Percentiles rank a stretch among this genome's conserved stretches.
These are phyloP conservation scores for Pseudonaja textilis DNA, from an alignment of 2,113 vertebrate species.

Conservation along the genomic window DNA sequence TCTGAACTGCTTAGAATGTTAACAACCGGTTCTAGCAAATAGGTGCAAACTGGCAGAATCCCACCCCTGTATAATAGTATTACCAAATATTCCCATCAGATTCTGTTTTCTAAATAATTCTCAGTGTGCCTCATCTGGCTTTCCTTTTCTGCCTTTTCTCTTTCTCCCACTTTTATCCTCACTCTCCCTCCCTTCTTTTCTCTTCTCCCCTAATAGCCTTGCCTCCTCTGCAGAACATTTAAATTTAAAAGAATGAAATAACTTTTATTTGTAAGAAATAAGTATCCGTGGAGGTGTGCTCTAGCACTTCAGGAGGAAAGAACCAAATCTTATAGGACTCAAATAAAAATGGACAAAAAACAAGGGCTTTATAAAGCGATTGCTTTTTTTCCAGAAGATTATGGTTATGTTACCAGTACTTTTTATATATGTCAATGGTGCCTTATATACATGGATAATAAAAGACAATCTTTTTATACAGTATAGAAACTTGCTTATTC, in stretches of 20 bases:
- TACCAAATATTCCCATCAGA: neutral
- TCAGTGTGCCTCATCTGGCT: neutral
- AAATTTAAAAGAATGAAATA: neutral
- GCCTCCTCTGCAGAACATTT: neutral
- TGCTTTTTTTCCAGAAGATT: neutral
- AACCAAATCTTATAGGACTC: neutral
- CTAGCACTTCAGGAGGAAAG: neutral
- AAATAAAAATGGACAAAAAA: neutral
- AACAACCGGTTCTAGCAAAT: too few relatives aligned
- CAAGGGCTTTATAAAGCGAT: neutral
- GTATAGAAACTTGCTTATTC: neutral
- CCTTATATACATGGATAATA: neutral
- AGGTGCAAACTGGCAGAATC: too few relatives aligned
- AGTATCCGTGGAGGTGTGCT: neutral
- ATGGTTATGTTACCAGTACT: neutral
- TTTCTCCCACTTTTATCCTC: neutral
- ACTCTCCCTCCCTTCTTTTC: neutral
- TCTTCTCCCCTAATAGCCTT: neutral
- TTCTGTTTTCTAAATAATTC: neutral
- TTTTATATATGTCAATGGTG: neutral
- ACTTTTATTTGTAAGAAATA: neutral
- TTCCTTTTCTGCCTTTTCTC: neutral
- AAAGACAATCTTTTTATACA: neutral
- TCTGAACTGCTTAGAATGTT: too few relatives aligned
- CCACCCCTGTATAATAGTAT: neutral